Evolutionary conservation across 2,113 vertebrate genomes (phyloP), one percentile per base, ranked within the genome.

Genomic region (Lutjanus erythropterus): DNA sequence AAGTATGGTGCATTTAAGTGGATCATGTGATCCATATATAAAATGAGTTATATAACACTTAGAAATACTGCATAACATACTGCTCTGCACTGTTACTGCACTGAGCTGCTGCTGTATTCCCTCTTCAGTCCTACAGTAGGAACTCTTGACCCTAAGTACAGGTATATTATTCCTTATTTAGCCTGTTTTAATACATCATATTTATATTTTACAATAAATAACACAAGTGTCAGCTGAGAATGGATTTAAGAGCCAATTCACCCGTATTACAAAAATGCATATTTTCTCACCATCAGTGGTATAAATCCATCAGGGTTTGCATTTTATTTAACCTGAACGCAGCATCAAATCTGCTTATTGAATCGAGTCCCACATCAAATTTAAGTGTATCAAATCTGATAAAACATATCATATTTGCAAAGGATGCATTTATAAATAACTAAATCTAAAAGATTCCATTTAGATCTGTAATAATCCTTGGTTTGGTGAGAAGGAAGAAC

Each of bases 1-100:
- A 62, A 62, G 55, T 42, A 68, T 77, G 41, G 15, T 55, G 47
- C 9, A 21, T 39, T 31, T 81, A 29, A 56, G 53, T n/a, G 23
- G 3, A 53, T 7, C 41, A 56, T 16, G 23, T 53, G 62, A 58
- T 44, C 10, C 11, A 47, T 33, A 27, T 15, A 67, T 60, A 19
- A 67, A 71, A 61, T 41, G n/a, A 53, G 61, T 7, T 5, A 19
- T 12, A 33, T 14, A 46, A 27, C 3, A 23, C 18, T 50, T 35
- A 53, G 58, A 52, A 33, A 70, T 27, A 44, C 25, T 29, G 8
- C 27, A 16, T 15, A 56, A 8, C 25, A 64, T 9, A 19, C n/a
- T n/a, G n/a, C n/a, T n/a, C n/a, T n/a, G n/a, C n/a, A n/a, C n/a
- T n/a, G n/a, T n/a, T 39, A 39, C 37, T 9, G 37, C 8, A 60